A percentile compares a stretch with the other conserved stretches of the same genome.
phyloP scores from a whole-genome alignment of 2,888 invertebrate species.

The Cephonodes hylas region DNA sequence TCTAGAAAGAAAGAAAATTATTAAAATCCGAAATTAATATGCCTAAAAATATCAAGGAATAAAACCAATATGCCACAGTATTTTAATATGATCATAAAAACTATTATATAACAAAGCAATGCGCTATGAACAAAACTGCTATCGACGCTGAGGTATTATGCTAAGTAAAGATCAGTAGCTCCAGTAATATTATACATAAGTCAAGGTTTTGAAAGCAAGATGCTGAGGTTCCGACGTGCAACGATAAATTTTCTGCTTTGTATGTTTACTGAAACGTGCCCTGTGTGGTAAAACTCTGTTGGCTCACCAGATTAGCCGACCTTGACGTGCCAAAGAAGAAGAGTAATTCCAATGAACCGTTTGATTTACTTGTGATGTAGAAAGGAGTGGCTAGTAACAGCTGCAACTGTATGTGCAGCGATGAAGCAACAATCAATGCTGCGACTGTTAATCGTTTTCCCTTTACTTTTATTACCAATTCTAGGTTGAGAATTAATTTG shows the following conservation, averaged over 20 bases:
- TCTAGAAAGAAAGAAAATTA: no score
- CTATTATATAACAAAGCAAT: background rate
- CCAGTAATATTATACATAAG: constrained; percentile 5
- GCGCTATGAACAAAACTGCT: background rate
- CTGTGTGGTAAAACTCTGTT: background rate
- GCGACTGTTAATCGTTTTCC: background rate
- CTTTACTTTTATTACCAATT: background rate
- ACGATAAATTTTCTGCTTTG: constrained; percentile 7
- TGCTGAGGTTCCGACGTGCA: constrained; percentile 7
- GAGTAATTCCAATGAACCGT: background rate
- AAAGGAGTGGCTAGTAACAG: background rate
- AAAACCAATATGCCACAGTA: no score
- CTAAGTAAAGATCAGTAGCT: constrained; percentile 7
- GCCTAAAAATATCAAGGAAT: no score
- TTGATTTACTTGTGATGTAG: background rate
- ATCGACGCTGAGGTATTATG: background rate
- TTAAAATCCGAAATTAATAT: no score
- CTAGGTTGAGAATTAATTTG: background rate
- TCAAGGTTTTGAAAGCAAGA: constrained; percentile 10
- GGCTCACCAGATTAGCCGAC: background rate
- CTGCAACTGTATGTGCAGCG: background rate
- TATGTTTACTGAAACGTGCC: constrained; percentile 9
- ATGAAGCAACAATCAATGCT: background rate
- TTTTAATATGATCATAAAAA: no score
- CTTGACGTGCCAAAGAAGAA: constrained; percentile 1